Conservation (phyloP, 2,113 vertebrate genomes). For the Paramisgurnus dabryanus region DNA sequence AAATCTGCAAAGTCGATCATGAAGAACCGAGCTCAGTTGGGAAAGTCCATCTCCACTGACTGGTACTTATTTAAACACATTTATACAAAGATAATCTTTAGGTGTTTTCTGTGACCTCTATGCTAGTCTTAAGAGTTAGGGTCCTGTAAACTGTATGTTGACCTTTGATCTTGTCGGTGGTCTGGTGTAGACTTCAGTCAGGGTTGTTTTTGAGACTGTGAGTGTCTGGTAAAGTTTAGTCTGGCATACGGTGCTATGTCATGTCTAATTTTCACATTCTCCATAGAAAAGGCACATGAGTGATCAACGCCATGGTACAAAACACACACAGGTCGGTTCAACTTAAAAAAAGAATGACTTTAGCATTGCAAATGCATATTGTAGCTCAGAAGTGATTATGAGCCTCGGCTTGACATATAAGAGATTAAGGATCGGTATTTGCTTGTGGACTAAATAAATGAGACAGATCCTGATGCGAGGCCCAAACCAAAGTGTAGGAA, state of each 20-base stretch:
- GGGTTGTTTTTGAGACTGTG: too few species aligned
- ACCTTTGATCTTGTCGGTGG: neutral
- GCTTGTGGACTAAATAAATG: constrained; percentile 21
- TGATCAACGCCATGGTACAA: too few species aligned
- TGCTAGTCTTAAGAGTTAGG: neutral
- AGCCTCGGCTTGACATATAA: neutral
- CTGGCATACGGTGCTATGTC: too few species aligned
- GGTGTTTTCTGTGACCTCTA: neutral
- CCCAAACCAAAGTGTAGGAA: constrained; percentile 1
- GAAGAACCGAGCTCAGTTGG: too few species aligned
- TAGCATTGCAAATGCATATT: neutral
- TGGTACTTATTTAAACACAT: too few species aligned
- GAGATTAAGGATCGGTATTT: neutral
- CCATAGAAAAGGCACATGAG: too few species aligned
- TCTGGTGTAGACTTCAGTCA: too few species aligned
- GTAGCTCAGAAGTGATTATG: neutral
- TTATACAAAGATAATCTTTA: too few species aligned
- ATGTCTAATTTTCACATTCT: too few species aligned
- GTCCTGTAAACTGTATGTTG: neutral
- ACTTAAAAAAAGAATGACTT: neutral
- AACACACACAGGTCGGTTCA: neutral
- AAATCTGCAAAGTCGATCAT: too few species aligned
- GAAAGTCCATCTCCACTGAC: too few species aligned
- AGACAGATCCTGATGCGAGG: neutral
- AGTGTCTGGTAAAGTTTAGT: too few species aligned